Base-by-base conservation (phyloP, 2,888 invertebrate genomes). In the Dasypolia templi region DNA sequence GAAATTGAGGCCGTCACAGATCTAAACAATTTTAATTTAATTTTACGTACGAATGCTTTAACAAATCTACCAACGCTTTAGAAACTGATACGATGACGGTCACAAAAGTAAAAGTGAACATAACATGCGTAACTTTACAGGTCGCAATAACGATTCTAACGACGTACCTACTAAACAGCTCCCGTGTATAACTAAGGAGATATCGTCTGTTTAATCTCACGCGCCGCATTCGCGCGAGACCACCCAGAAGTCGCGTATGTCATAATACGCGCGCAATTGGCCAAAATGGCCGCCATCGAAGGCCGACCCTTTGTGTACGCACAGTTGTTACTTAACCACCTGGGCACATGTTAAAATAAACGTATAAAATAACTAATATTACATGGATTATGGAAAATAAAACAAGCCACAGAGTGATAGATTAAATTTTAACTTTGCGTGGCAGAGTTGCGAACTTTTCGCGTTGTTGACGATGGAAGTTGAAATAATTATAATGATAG, bases 361-460 rank as follows among this genome's bases (percentile, higher is more conserved):
- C 68, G 81, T 84, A 14, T 75, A 62, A 75, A 77, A 81, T 70
- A 69, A 81, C 75, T 78, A 77, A 81, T 72, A 71, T 72, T 62
- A 66, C 53, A 70, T 77, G 72, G 69, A 69, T 63, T 58, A 77
- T 67, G 69, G 72, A 82, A 72, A 78, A 77, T 82, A 73, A 73
- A 42, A 35, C 70, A 64, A 53, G 66, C 66, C 61, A 56, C 75
- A 46, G 26, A 55, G 39, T 87, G 81, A 86, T 87, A 83, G 86
- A 86, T 87, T 83, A 79, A 86, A 83, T 78, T 87, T 62, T 68
- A 83, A 83, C 75, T 86, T 87, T 72, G 63, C 42, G 26, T 39
- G 86, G 67, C 86, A 77, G 79, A 78, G 63, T 68, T 42, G 42
- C 35, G 62, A 75, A 78, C 75, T 62, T 59, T 62, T 62, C 77